Conservation (phyloP, 2,888 invertebrate species). For the Globia sparganii region DNA sequence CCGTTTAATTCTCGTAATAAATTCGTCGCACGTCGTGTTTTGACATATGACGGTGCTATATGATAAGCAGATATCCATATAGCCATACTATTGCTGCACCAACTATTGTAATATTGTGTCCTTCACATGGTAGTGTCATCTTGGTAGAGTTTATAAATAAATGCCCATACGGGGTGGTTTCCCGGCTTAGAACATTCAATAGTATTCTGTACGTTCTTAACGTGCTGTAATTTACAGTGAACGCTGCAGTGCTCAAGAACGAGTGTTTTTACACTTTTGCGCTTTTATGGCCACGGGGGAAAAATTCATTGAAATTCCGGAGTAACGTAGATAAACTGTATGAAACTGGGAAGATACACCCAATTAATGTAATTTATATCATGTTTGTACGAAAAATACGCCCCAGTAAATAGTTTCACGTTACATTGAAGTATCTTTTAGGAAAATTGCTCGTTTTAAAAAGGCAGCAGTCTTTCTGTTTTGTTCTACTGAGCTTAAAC, state of each 20-base stretch:
- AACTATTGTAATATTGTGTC: slow-evolving; percentile 26
- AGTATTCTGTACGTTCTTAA: slow-evolving; percentile 59
- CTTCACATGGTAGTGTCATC: slow-evolving; percentile 7
- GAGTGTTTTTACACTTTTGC: slow-evolving; percentile 60
- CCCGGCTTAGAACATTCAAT: slow-evolving; percentile 50
- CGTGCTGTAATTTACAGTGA: slow-evolving; percentile 61
- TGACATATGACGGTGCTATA: slow-evolving; percentile 66
- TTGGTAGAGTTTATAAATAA: slow-evolving; percentile 27
- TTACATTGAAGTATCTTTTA: slow-evolving; percentile 38
- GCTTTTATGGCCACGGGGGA: slow-evolving; percentile 64
- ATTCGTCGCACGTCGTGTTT: slow-evolving; percentile 69
- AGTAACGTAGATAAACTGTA: slow-evolving; percentile 60
- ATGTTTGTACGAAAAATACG: slow-evolving; percentile 43
- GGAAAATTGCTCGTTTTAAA: slow-evolving; percentile 26
- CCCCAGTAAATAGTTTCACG: slow-evolving; percentile 51
- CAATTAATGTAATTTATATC: slow-evolving; percentile 59
- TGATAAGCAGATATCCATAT: slow-evolving; percentile 51
- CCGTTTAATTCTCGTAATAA: slow-evolving; percentile 68
- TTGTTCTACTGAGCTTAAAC: background rate
- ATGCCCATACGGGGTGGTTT: slow-evolving; percentile 35
- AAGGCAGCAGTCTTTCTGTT: background rate
- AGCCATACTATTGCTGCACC: background rate
- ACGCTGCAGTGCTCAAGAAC: slow-evolving; percentile 63
- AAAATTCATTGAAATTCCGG: slow-evolving; percentile 63
- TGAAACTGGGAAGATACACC: slow-evolving; percentile 56